A percentile compares a stretch with the other conserved stretches of the same genome.
phyloP scores from a whole-genome alignment of 37 sponge, comb jelly and placozoan genomes.

The Bolinopsis microptera region DNA sequence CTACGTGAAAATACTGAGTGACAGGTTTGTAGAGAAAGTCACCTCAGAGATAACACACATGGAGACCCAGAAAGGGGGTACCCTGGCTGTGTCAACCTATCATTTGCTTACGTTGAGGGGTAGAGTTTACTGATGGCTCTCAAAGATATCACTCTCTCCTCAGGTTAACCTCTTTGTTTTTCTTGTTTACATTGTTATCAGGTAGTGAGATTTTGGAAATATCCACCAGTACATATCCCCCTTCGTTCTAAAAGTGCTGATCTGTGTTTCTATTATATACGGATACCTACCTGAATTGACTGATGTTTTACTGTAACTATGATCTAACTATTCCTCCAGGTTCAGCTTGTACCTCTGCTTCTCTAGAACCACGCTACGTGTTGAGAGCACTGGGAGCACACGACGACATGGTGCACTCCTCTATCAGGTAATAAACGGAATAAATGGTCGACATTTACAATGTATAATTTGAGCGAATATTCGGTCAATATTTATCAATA shows the following conservation, averaged over 20 bases:
- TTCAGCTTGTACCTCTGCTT: constrained; percentile 97
- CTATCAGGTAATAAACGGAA: constrained; percentile 92
- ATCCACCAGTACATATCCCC: no score
- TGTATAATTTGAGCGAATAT: no score
- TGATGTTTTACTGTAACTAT: no score
- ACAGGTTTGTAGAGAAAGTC: constrained; percentile 84
- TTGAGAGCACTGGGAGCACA: constrained; percentile 96
- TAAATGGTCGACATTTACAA: no score
- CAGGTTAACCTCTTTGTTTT: no score
- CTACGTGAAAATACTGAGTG: constrained; percentile 76
- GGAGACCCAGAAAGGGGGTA: constrained; percentile 89
- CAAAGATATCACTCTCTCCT: constrained; percentile 95
- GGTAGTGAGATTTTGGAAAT: no score
- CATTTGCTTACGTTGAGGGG: constrained; percentile 97
- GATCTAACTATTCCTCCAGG: no score
- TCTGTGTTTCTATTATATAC: no score
- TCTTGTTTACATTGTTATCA: no score
- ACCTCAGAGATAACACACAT: constrained; percentile 80
- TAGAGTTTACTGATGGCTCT: constrained; percentile 98
- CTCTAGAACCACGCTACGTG: constrained; percentile 97
- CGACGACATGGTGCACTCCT: constrained; percentile 97
- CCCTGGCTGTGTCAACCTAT: constrained; percentile 95
- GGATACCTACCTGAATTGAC: no score
- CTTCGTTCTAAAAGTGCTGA: no score
- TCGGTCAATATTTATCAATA: no score